These are phyloP conservation scores for Calycopis cecrops DNA, from an alignment of 1,140 invertebrate species.

Conservation along the genomic window DNA sequence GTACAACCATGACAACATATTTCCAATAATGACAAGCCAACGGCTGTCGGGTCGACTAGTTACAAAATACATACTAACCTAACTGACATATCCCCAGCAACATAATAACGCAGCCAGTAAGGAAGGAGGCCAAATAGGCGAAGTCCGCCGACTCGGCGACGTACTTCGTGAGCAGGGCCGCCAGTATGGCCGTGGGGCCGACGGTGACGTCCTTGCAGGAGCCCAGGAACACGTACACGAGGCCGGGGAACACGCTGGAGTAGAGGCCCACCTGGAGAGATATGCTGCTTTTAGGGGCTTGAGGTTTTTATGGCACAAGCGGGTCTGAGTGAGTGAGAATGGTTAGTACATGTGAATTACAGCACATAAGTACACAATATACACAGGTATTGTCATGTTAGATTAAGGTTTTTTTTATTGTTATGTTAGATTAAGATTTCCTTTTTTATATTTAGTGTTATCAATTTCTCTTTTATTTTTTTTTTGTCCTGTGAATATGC, in stretches of 20 bases:
- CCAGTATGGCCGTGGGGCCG: constrained; percentile 88
- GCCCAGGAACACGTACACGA: constrained; percentile 90
- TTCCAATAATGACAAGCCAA: too few species aligned
- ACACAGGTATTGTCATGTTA: too few species aligned
- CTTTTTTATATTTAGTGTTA: too few species aligned
- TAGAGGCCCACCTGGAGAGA: constrained; percentile 85
- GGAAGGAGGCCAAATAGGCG: constrained; percentile 86
- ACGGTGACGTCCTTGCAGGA: constrained; percentile 92
- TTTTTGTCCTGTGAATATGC: too few species aligned
- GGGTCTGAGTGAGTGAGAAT: too few species aligned
- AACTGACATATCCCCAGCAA: constrained; percentile 87
- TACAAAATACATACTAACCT: constrained; percentile 75
- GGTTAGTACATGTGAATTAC: too few species aligned
- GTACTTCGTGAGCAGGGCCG: constrained; percentile 84
- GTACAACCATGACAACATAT: too few species aligned
- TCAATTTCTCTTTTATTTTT: too few species aligned
- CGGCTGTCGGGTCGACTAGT: too few species aligned
- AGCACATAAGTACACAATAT: too few species aligned
- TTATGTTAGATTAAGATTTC: too few species aligned
- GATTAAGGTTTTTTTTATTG: too few species aligned
- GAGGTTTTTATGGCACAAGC: not conserved
- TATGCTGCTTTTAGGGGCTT: constrained; percentile 2
- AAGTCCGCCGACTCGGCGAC: constrained; percentile 81
- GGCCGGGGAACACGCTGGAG: constrained; percentile 90
- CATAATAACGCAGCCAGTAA: constrained; percentile 87